Percentiles rank a stretch among this genome's conserved stretches.
Evolutionary conservation across 2,113 vertebrate species (phyloP).

Genomic region (Mormoops blainvillei): DNA sequence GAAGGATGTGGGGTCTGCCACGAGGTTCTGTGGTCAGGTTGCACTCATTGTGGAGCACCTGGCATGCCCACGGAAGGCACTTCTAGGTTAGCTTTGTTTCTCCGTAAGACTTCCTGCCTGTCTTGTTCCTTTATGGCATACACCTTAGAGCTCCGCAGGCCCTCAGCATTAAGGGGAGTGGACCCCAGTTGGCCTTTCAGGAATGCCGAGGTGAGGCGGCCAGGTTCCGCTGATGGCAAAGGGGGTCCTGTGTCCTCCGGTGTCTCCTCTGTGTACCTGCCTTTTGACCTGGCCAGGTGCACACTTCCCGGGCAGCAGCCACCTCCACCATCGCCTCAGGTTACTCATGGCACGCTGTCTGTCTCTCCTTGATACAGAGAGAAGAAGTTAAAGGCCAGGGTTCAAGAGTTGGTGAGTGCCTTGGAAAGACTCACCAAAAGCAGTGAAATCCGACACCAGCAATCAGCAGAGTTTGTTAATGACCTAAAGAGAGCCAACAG

Average conservation of each 20-base stretch:
- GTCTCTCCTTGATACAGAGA: slow-evolving; percentile 78
- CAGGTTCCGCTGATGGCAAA: no score
- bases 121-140: neutral
- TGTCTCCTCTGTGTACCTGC: neutral
- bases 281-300: neutral
- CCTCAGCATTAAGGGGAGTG: neutral
- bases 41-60: neutral
- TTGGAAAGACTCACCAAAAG: slow-evolving; percentile 90
- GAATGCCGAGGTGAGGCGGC: neutral
- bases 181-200: neutral
- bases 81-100: neutral
- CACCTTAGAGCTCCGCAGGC: neutral
- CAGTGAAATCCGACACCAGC: slow-evolving; percentile 90
- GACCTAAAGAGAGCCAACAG: slow-evolving; percentile 92
- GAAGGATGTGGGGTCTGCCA: neutral
- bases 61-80: neutral
- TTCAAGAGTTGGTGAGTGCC: slow-evolving; percentile 88
- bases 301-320: neutral
- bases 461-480: slow-evolving; percentile 90
- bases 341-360: neutral
- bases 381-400: slow-evolving; percentile 89
- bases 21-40: neutral
- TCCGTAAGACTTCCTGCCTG: neutral
- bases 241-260: neutral
- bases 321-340: neutral